Conservation (phyloP, 2,888 invertebrate genomes). For the Xestia ashworthii region DNA sequence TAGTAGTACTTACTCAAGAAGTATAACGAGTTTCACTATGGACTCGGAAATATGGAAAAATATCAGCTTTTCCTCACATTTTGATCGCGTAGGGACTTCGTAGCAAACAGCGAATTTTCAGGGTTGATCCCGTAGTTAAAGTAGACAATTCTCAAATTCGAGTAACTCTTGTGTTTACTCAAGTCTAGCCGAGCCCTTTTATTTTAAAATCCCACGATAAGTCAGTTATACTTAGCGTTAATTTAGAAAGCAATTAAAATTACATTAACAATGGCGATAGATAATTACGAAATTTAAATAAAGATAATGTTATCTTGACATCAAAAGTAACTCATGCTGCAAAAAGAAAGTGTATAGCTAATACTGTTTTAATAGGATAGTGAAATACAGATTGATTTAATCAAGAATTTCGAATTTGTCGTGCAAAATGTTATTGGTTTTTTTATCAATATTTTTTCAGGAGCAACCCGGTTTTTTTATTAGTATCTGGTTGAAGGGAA, state of each 20-base stretch:
- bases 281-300: constrained; percentile 25
- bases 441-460: no score
- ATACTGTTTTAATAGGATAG: constrained; percentile 16
- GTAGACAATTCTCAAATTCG: not conserved
- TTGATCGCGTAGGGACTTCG: not conserved
- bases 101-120: not conserved
- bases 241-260: constrained; percentile 37
- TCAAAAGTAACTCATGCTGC: constrained; percentile 26
- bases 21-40: not conserved
- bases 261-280: constrained; percentile 22
- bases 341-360: constrained; percentile 32
- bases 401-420: not conserved
- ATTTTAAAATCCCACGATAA: constrained; percentile 28
- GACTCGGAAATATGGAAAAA: not conserved
- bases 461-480: no score
- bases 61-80: not conserved
- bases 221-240: constrained; percentile 21
- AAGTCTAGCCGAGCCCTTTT: not conserved
- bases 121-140: not conserved
- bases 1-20: not conserved
- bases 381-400: constrained; percentile 14
- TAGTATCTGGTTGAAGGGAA: not conserved
- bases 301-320: constrained; percentile 32
- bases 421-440: not conserved
- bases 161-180: constrained; percentile 3